Evolutionary conservation across 2,888 invertebrate species (phyloP), one percentile per base, ranked within the genome.

Genomic region (Chrysolina haemoptera): DNA sequence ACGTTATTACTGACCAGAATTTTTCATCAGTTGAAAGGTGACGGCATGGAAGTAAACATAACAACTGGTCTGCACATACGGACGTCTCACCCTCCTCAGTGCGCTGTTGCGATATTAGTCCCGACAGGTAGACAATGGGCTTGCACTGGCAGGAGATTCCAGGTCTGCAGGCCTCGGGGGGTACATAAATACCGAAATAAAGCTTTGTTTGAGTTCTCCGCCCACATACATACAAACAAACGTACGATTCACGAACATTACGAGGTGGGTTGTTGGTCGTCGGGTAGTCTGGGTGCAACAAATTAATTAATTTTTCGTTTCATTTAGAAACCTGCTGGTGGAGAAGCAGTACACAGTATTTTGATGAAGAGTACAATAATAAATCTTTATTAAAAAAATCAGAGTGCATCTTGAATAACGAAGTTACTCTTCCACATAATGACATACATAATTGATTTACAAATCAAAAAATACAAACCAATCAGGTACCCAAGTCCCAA

Each of bases 121-220:
- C 65, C 48, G 65, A 65, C 65, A 65, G 65, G 22, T 48, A 48
- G 27, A 65, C 65, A 53, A 65, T 41, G 48, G 65, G 22, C 43
- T 43, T 65, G 65, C 65, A 46, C 22, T n/a, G 48, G 46, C 50
- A 16, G 16, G 50, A 20, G 16, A 48, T 27, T 50, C 20, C 50
- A 27, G 40, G 50, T 53, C 53, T 46, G 53, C 50, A 35, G 35
- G 66, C 40, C 53, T 46, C 53, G 12, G 35, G 16, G 11, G 35
- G 27, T 53, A 35, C 35, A 67, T 67, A 67, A 50, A 67, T 67
- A 67, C 35, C 20, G 53, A 53, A 68, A 55, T 68, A 55, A 35
- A 27, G 55, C 22, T 66, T 68, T 67, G 53, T 67, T 67, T 67
- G 67, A 67, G 67, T 67, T 67, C 40, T 50, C 53, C 20, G 40